Conservation (phyloP, 1,140 invertebrate species). For the Drosophila eugracilis region DNA sequence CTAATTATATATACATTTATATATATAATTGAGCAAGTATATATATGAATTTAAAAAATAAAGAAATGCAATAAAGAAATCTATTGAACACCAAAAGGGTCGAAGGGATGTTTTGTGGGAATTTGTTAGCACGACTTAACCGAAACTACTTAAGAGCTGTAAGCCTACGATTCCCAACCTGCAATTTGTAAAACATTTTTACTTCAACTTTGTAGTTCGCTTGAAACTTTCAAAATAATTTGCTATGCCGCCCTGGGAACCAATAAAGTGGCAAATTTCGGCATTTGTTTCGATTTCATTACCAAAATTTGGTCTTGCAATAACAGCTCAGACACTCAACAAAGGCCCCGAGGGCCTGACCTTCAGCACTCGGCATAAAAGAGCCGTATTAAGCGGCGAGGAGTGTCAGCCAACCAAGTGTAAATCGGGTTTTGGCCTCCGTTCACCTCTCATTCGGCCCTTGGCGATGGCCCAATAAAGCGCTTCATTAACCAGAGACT, state of each 20-base stretch:
- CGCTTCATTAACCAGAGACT: constrained; percentile 65
- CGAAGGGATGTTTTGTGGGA: too few relatives aligned
- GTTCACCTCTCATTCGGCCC: constrained; percentile 53
- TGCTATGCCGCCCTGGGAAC: not conserved
- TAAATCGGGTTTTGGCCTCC: constrained; percentile 16
- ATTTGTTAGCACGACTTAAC: too few relatives aligned
- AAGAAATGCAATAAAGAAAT: constrained; percentile 77
- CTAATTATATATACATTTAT: constrained; percentile 64
- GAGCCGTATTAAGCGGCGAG: constrained; percentile 20
- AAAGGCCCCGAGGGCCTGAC: constrained; percentile 47
- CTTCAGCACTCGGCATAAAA: constrained; percentile 46
- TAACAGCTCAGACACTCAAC: constrained; percentile 56
- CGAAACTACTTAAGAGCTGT: not conserved
- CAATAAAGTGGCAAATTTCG: constrained; percentile 31
- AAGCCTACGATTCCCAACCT: too few relatives aligned
- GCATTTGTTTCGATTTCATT: constrained; percentile 59
- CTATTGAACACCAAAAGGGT: constrained; percentile 81
- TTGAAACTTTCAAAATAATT: not conserved
- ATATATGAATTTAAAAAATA: constrained; percentile 56
- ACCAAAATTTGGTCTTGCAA: constrained; percentile 64
- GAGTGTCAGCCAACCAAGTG: constrained; percentile 23
- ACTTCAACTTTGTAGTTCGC: not conserved
- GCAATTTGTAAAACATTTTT: too few relatives aligned
- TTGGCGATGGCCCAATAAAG: constrained; percentile 59
- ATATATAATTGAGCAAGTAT: constrained; percentile 60